A percentile compares a stretch with the other conserved stretches of the same genome.
Conservation (phyloP, 2,888 invertebrate genomes). For the Catocala nupta region DNA sequence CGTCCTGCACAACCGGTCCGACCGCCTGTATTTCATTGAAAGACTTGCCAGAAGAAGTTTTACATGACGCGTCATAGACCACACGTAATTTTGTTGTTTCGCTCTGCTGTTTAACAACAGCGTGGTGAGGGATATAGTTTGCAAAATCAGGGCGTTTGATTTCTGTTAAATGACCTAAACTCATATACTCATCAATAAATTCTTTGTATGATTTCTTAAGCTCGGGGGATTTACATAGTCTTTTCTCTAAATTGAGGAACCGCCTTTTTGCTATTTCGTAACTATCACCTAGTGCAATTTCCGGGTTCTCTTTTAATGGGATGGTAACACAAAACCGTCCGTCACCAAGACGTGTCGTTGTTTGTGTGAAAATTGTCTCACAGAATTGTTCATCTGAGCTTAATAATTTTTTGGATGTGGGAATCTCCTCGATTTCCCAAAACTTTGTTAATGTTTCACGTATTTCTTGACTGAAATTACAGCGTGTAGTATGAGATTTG, state of each 20-base stretch:
- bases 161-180: conserved; percentile 10
- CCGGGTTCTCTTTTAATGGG: conserved; percentile 31
- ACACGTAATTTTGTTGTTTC: conserved; percentile 38
- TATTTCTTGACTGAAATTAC: too few species aligned
- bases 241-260: conserved; percentile 7
- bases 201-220: background rate
- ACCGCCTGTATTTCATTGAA: conserved; percentile 36
- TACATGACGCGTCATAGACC: conserved; percentile 34
- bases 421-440: too few species aligned
- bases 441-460: too few species aligned
- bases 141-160: conserved; percentile 14
- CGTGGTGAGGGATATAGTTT: conserved; percentile 43
- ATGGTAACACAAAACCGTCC: conserved; percentile 37
- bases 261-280: conserved; percentile 13
- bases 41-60: conserved; percentile 26
- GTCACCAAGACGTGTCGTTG: conserved; percentile 20
- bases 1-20: conserved; percentile 34
- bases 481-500: too few species aligned
- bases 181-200: conserved; percentile 16
- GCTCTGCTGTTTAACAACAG: conserved; percentile 27
- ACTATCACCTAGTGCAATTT: conserved; percentile 10
- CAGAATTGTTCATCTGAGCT: conserved; percentile 30
- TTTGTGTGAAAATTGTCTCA: conserved; percentile 29
- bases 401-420: too few species aligned
- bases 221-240: conserved; percentile 2